phyloP scores from a whole-genome alignment of 2,113 vertebrate species.

The Cyphomyrus discorhynchus region DNA sequence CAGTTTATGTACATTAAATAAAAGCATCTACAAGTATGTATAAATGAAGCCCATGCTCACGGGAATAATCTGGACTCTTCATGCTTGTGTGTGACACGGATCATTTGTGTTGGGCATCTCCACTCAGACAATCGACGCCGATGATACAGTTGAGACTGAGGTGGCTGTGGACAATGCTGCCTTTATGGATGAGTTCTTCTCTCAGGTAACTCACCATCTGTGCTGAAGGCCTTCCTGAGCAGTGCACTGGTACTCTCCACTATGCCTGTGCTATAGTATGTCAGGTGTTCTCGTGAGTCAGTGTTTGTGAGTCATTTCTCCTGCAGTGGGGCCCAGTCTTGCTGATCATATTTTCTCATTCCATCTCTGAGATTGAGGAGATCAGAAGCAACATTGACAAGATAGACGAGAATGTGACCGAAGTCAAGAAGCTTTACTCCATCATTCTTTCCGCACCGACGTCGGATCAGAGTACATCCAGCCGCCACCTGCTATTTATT shows the following conservation, averaged over 20 bases:
- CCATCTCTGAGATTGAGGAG: constrained; percentile 72
- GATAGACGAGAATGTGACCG: constrained; percentile 75
- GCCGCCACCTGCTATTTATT: neutral
- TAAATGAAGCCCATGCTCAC: neutral
- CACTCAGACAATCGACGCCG: constrained; percentile 69
- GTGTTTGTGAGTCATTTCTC: neutral
- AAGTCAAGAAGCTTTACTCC: constrained; percentile 87
- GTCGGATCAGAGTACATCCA: constrained; percentile 76
- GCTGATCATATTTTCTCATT: neutral
- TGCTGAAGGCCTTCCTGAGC: neutral
- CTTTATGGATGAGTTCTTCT: constrained; percentile 92
- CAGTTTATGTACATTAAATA: neutral
- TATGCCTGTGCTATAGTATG: neutral
- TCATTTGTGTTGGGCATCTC: constrained; percentile 16
- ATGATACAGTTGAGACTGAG: constrained; percentile 68
- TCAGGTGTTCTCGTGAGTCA: neutral
- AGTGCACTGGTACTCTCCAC: neutral
- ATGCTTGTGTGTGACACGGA: neutral
- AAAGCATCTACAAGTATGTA: neutral
- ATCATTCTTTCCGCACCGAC: constrained; percentile 83
- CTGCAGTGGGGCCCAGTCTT: neutral
- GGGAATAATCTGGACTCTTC: neutral
- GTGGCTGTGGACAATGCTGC: constrained; percentile 77
- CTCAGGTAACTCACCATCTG: constrained; percentile 60
- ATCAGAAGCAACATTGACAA: constrained; percentile 82